A percentile compares a stretch with the other conserved stretches of the same genome.
Conservation (phyloP, 2,113 vertebrate genomes). For the Tragelaphus imberbis region DNA sequence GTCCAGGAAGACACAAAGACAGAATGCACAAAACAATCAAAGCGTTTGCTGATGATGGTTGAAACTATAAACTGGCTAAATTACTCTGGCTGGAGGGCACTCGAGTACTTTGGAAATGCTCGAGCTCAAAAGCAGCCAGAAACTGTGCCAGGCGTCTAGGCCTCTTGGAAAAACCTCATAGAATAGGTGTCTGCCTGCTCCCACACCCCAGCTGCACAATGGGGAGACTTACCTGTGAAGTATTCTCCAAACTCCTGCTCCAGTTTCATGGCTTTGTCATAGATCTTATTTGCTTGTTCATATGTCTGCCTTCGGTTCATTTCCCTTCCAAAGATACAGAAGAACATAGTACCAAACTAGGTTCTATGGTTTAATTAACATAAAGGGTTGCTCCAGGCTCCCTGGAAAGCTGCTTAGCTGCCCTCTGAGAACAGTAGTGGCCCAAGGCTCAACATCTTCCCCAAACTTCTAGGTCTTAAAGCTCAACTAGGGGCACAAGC, state of each 20-base stretch:
- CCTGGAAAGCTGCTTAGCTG: background rate
- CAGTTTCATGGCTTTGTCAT: constrained; percentile 97
- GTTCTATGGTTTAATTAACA: background rate
- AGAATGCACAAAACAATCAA: background rate
- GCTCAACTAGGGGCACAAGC: rapidly evolving
- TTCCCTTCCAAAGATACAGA: constrained; percentile 85
- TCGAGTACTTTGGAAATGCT: background rate
- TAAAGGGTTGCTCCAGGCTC: background rate
- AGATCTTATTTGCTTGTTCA: constrained; percentile 98
- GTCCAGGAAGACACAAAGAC: background rate
- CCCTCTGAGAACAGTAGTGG: background rate
- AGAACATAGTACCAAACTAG: background rate
- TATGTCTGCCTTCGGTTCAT: constrained; percentile 98
- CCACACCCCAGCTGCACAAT: background rate
- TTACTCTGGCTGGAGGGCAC: background rate
- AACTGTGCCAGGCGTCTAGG: background rate
- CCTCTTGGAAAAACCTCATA: background rate
- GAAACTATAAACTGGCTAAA: background rate
- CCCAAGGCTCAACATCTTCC: background rate
- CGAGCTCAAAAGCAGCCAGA: background rate
- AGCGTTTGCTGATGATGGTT: background rate
- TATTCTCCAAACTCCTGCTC: constrained; percentile 99
- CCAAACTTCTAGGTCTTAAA: background rate
- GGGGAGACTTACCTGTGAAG: constrained; percentile 91
- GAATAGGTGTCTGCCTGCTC: background rate